Evolutionary conservation across 2,797 vertebrate genomes (phyloP).

Genomic region (Pampus argenteus): DNA sequence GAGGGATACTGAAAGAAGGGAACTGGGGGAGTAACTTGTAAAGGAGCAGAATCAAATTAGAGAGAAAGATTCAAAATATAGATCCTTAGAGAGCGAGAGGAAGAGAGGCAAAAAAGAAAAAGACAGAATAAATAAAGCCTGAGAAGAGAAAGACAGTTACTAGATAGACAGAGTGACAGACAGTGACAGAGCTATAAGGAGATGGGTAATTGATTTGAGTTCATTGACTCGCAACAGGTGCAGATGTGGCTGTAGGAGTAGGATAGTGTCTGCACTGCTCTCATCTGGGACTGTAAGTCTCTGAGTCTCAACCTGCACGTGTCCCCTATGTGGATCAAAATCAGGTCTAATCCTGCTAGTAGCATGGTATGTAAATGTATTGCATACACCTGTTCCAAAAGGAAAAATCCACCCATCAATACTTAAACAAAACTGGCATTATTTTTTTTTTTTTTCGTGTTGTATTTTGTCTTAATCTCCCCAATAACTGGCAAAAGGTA

Average conservation of each 20-base stretch:
- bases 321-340: conserved; percentile 16
- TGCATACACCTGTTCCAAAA: background rate
- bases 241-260: conserved; percentile 63
- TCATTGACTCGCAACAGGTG: conserved; percentile 73
- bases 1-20: conserved; percentile 46
- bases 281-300: conserved; percentile 37
- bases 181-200: conserved; percentile 85
- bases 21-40: conserved; percentile 57
- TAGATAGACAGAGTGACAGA: conserved; percentile 91
- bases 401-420: conserved; percentile 53
- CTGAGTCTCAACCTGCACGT: conserved; percentile 35
- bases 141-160: conserved; percentile 95
- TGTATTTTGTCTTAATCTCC: conserved; percentile 17
- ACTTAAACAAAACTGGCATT: background rate
- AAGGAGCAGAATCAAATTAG: conserved; percentile 73
- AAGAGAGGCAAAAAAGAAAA: conserved; percentile 83
- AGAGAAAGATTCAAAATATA: conserved; percentile 70
- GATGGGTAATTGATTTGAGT: conserved; percentile 76
- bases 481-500: conserved; percentile 11
- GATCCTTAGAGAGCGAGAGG: conserved; percentile 64
- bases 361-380: background rate
- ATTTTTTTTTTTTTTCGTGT: background rate
- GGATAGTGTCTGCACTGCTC: conserved; percentile 42
- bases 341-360: conserved; percentile 22
- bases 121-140: conserved; percentile 87